phyloP scores from a whole-genome alignment of 2,113 vertebrate genomes.

The Megaceryle torquata region DNA sequence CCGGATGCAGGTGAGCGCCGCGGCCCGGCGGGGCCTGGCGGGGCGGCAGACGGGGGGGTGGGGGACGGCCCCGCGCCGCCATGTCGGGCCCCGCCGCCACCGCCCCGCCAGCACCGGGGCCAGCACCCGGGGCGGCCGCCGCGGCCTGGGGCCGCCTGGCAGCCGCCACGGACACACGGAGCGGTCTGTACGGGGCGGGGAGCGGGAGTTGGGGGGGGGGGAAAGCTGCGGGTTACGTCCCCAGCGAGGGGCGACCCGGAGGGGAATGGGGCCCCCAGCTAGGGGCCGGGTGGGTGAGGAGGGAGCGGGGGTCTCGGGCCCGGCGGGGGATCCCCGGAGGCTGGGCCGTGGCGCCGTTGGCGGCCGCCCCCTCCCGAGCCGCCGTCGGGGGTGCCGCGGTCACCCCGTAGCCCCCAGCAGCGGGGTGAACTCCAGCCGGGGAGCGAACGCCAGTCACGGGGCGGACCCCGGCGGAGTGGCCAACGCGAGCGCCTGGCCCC shows the following conservation, averaged over 20 bases:
- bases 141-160: no score
- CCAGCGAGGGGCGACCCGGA: background rate
- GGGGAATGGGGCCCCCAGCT: background rate
- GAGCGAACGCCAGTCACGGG: rapidly evolving
- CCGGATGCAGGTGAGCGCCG: no score
- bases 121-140: no score
- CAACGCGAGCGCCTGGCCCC: rapidly evolving
- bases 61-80: no score
- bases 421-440: background rate
- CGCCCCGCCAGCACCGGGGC: no score
- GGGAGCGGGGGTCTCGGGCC: background rate
- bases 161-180: no score
- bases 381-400: background rate
- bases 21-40: no score
- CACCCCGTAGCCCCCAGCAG: background rate
- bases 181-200: no score
- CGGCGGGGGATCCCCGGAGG: no score
- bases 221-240: background rate
- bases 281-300: background rate
- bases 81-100: no score
- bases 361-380: no score
- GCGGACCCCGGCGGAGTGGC: rapidly evolving
- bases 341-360: background rate
- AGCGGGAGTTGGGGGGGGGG: background rate
- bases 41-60: no score